Percentiles rank a stretch among this genome's conserved stretches.
phyloP scores from a whole-genome alignment of 2,888 invertebrate species.

The Sipunculus nudus region DNA sequence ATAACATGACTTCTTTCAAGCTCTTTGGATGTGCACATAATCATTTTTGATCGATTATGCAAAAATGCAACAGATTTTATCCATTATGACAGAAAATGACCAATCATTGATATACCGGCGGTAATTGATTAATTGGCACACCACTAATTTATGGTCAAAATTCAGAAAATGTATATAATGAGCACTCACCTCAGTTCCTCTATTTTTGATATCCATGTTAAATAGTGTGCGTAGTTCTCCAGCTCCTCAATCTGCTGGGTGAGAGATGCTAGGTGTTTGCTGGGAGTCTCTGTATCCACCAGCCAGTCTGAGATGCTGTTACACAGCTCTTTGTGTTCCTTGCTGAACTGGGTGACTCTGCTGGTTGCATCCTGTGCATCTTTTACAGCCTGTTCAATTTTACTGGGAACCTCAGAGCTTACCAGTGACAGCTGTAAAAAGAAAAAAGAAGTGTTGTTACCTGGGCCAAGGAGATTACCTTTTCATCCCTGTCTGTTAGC shows the following conservation, averaged over 20 bases:
- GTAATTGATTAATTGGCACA: background rate
- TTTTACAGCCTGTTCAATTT: constrained; percentile 52
- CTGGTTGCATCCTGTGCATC: constrained; percentile 49
- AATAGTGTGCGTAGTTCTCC: constrained; percentile 52
- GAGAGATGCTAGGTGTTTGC: constrained; percentile 46
- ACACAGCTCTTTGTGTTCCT: constrained; percentile 45
- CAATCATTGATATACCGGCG: background rate
- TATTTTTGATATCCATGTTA: constrained; percentile 50
- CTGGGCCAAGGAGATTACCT: too few relatives aligned
- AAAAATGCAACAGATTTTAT: too few relatives aligned
- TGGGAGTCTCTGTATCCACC: constrained; percentile 41
- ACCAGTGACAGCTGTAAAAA: constrained; percentile 51
- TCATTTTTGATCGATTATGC: too few relatives aligned
- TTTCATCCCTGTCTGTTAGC: too few relatives aligned
- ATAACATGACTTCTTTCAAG: too few relatives aligned
- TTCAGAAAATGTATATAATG: too few relatives aligned
- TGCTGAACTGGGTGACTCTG: constrained; percentile 41
- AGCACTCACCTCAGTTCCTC: constrained; percentile 56
- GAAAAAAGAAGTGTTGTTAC: too few relatives aligned
- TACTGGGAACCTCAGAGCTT: constrained; percentile 55
- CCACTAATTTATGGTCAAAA: too few relatives aligned
- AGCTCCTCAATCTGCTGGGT: constrained; percentile 50
- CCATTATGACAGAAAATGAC: too few relatives aligned
- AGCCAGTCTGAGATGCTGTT: constrained; percentile 49
- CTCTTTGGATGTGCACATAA: too few relatives aligned